These are phyloP conservation scores for Harpagus bidentatus DNA, from an alignment of 2,113 vertebrate species.

Conservation along the genomic window DNA sequence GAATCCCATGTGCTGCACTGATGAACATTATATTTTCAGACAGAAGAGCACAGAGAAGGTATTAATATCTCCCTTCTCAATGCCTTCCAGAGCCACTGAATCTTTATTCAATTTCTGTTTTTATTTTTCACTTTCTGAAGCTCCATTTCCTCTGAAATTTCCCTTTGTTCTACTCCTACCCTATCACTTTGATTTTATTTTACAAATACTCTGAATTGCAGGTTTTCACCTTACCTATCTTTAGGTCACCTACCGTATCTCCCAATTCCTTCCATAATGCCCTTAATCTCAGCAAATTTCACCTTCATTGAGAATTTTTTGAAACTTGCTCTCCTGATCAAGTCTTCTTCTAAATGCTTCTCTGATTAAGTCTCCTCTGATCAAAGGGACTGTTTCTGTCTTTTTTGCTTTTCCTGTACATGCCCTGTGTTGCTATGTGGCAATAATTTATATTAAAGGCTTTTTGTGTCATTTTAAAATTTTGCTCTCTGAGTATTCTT, in stretches of 20 bases:
- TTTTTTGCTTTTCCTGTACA: neutral
- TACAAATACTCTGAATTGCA: neutral
- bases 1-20: neutral
- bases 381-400: neutral
- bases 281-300: neutral
- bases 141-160: neutral
- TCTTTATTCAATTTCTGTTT: neutral
- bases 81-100: neutral
- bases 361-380: neutral
- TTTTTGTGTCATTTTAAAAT: neutral
- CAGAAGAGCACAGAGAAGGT: neutral
- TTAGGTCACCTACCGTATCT: neutral
- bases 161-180: neutral
- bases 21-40: neutral
- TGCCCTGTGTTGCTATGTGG: neutral
- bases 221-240: neutral
- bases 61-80: neutral
- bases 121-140: neutral
- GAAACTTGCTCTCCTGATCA: neutral
- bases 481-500: neutral
- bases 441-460: neutral
- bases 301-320: neutral
- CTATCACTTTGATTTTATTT: neutral
- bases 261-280: neutral
- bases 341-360: neutral